These are phyloP conservation scores for Paramisgurnus dabryanus DNA, from an alignment of 2,113 vertebrate genomes.

Conservation along the genomic window DNA sequence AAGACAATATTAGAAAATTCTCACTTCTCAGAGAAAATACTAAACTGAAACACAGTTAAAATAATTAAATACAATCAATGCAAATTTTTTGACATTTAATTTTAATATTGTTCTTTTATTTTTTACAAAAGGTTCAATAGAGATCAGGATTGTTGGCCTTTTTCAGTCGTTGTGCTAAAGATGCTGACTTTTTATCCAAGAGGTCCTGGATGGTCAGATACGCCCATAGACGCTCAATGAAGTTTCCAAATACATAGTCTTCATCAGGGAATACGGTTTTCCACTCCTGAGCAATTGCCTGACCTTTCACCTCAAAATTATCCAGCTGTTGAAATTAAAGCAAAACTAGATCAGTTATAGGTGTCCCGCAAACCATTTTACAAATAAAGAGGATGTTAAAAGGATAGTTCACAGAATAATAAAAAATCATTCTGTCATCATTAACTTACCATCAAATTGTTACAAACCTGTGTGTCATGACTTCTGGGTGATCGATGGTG, in stretches of 20 bases:
- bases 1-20: slow-evolving; percentile 3
- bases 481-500: too few relatives aligned
- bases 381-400: background rate
- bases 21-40: too few relatives aligned
- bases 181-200: slow-evolving; percentile 75
- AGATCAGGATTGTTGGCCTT: too few relatives aligned
- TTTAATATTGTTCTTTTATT: too few relatives aligned
- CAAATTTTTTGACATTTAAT: too few relatives aligned
- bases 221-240: slow-evolving; percentile 82
- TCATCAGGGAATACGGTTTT: slow-evolving; percentile 72
- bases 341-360: background rate
- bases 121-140: too few relatives aligned
- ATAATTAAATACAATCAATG: too few relatives aligned
- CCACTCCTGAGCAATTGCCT: slow-evolving; percentile 62
- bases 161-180: background rate
- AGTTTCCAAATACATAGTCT: slow-evolving; percentile 81
- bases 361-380: background rate
- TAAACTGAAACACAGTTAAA: too few relatives aligned
- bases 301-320: slow-evolving; percentile 60
- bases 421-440: too few relatives aligned
- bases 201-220: slow-evolving; percentile 84
- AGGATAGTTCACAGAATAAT: too few relatives aligned
- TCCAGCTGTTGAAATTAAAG: slow-evolving; percentile 52
- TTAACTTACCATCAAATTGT: too few relatives aligned
- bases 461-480: too few relatives aligned